phyloP scores from a whole-genome alignment of 2,797 vertebrate genomes.

The Rhinoraja longicauda region DNA sequence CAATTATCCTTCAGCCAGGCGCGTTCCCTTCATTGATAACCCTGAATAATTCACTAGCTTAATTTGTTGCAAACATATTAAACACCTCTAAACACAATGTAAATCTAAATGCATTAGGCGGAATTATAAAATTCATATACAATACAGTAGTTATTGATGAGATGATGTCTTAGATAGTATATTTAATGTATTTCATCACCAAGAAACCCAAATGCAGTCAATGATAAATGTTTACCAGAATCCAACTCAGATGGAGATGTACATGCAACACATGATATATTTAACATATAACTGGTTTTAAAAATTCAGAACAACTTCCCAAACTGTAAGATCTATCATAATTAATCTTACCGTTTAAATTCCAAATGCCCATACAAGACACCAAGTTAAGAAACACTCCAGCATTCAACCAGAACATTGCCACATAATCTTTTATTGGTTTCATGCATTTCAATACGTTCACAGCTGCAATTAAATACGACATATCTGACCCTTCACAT shows the following conservation, averaged over 20 bases:
- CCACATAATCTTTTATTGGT: neutral
- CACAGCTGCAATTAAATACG: neutral
- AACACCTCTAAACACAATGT: neutral
- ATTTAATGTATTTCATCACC: constrained; percentile 3
- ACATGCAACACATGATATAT: neutral
- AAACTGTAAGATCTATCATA: neutral
- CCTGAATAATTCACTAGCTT: neutral
- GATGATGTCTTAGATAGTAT: neutral
- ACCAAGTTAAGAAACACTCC: neutral
- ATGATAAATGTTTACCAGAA: neutral
- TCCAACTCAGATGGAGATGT: neutral
- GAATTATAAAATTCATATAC: neutral
- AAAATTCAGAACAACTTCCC: neutral
- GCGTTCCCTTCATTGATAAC: neutral
- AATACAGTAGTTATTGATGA: neutral
- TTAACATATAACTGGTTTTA: neutral
- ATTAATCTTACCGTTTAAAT: constrained; percentile 18
- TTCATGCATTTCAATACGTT: neutral
- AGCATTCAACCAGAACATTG: neutral
- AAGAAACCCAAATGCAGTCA: neutral
- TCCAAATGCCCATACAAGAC: neutral
- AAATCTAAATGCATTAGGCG: neutral
- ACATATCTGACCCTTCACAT: neutral
- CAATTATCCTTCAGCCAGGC: neutral
- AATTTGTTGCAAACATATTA: neutral